These are phyloP conservation scores for Saturnia japonica DNA, from an alignment of 2,888 invertebrate genomes.

Conservation along the genomic window DNA sequence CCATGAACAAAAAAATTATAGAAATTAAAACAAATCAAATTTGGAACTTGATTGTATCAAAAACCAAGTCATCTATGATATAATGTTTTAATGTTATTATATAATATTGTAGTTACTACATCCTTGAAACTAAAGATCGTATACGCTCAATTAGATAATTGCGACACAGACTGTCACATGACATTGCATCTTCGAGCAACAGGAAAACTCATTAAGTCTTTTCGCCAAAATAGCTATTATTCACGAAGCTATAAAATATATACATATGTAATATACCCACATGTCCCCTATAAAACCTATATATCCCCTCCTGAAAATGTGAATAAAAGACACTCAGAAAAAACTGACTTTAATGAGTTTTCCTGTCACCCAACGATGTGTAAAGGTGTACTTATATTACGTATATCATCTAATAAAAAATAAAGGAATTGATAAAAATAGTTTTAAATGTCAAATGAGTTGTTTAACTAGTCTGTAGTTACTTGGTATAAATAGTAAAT, in stretches of 20 bases:
- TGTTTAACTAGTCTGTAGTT: background rate
- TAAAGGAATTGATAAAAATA: slow-evolving; percentile 9
- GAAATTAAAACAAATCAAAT: background rate
- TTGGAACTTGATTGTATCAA: background rate
- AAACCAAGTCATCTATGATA: background rate
- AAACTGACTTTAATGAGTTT: background rate
- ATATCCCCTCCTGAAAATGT: background rate
- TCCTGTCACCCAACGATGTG: background rate
- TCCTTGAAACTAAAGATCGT: background rate
- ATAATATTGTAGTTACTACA: too few species aligned
- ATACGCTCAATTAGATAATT: slow-evolving; percentile 11
- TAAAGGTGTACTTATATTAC: background rate
- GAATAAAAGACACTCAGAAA: too few species aligned
- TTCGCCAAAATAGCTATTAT: background rate
- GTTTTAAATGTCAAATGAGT: background rate
- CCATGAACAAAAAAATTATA: too few species aligned
- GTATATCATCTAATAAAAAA: background rate
- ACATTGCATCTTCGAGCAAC: background rate
- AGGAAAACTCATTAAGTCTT: background rate
- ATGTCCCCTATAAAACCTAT: background rate
- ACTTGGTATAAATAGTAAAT: background rate
- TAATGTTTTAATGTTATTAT: background rate
- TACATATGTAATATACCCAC: background rate
- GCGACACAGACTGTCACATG: background rate
- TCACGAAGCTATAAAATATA: background rate